A percentile compares a stretch with the other conserved stretches of the same genome.
phyloP scores from a whole-genome alignment of 2,113 vertebrate species.

The Strix aluco region DNA sequence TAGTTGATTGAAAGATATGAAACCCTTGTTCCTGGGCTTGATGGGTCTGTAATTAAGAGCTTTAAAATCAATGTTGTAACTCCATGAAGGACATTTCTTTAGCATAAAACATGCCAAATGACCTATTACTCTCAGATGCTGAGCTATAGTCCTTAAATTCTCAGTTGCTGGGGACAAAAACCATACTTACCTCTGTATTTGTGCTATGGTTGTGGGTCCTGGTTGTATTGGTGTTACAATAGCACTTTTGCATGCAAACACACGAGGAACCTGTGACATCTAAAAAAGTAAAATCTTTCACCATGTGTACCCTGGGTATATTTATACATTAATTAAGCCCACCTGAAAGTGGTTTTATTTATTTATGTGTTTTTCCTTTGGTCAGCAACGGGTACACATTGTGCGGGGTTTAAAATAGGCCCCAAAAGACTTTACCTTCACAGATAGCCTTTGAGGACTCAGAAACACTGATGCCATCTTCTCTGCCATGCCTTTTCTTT shows the following conservation, averaged over 20 bases:
- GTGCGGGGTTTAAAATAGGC: background rate
- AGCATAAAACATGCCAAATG: background rate
- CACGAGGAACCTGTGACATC: background rate
- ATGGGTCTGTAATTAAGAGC: conserved; percentile 40
- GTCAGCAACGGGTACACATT: background rate
- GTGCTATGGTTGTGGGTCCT: background rate
- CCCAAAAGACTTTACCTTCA: background rate
- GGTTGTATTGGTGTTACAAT: background rate
- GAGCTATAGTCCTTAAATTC: background rate
- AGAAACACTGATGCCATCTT: background rate
- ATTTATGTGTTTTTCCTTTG: background rate
- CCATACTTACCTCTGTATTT: background rate
- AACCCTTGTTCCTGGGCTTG: background rate
- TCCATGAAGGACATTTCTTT: background rate
- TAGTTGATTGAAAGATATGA: conserved; percentile 49
- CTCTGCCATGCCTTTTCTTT: background rate
- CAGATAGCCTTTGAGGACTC: background rate
- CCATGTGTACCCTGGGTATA: background rate
- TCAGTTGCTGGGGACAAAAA: background rate
- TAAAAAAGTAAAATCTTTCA: background rate
- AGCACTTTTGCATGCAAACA: background rate
- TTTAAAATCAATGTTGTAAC: conserved; percentile 38
- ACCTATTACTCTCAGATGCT: background rate
- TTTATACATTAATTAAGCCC: background rate
- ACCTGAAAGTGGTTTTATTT: background rate